These are phyloP conservation scores for Plagiodera versicolora DNA, from an alignment of 2,888 invertebrate species.

Conservation along the genomic window DNA sequence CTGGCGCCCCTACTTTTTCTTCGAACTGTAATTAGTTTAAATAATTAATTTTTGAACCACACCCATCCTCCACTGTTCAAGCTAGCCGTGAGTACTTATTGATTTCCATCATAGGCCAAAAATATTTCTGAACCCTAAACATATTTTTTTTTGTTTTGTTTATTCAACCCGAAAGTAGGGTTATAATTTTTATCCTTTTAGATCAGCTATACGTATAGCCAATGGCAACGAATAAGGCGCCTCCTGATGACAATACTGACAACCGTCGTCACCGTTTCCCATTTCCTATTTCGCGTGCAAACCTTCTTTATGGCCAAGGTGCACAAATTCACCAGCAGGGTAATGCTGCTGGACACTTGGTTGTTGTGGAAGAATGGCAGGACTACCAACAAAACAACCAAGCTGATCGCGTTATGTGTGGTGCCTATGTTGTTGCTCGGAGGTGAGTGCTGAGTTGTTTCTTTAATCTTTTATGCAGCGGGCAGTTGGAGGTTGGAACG, in stretches of 20 bases:
- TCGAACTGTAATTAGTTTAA: no score
- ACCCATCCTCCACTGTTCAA: no score
- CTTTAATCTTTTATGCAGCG: not conserved
- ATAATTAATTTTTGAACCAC: no score
- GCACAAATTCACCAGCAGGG: constrained; percentile 45
- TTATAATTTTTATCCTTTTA: not conserved
- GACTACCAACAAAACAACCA: constrained; percentile 35
- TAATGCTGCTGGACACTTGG: constrained; percentile 53
- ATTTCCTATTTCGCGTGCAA: constrained; percentile 38
- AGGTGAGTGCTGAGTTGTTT: constrained; percentile 56
- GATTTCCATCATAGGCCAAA: no score
- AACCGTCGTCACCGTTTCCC: constrained; percentile 36
- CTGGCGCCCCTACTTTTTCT: no score
- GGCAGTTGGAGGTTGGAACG: no score
- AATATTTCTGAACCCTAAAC: no score
- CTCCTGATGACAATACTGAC: constrained; percentile 25
- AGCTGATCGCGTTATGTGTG: constrained; percentile 52
- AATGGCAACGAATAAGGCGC: constrained; percentile 28
- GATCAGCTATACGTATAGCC: constrained; percentile 24
- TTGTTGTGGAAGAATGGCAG: constrained; percentile 42
- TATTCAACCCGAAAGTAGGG: no score
- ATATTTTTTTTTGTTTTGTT: no score
- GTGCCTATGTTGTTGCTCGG: constrained; percentile 60
- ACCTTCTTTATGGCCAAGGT: constrained; percentile 42
- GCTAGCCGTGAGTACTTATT: no score